phyloP scores from a whole-genome alignment of 2,797 vertebrate genomes.

The Austrolebias charrua region DNA sequence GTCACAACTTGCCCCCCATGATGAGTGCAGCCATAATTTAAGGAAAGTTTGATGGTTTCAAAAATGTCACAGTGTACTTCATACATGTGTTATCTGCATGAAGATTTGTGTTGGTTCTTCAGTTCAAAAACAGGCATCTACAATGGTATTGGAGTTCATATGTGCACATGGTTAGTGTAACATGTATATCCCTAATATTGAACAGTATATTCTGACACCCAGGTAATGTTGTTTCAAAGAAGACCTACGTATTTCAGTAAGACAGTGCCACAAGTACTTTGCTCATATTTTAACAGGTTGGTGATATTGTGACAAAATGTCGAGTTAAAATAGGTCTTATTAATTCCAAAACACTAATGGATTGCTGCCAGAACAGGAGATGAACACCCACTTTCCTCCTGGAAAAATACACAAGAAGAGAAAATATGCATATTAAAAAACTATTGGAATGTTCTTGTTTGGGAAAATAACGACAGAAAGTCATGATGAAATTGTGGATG shows the following conservation, averaged over 20 bases:
- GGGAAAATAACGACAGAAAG: conserved; percentile 13
- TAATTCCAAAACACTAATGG: not conserved
- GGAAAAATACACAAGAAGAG: not conserved
- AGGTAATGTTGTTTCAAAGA: not conserved
- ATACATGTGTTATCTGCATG: not conserved
- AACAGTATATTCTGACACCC: not conserved
- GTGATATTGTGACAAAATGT: too few species aligned
- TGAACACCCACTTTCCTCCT: not conserved
- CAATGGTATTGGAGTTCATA: not conserved
- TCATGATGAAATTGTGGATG: not conserved
- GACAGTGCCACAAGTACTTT: not conserved
- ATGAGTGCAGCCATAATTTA: too few species aligned
- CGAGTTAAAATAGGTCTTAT: not conserved
- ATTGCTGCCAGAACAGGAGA: too few species aligned
- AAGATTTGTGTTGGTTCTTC: not conserved
- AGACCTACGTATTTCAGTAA: not conserved
- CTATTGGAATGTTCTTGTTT: not conserved
- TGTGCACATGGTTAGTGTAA: not conserved
- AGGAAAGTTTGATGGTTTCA: too few species aligned
- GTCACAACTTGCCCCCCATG: too few species aligned
- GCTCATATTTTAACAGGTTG: not conserved
- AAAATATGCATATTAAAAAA: not conserved
- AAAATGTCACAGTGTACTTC: too few species aligned
- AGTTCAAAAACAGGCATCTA: not conserved
- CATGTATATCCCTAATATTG: not conserved